A percentile compares a stretch with the other conserved stretches of the same genome.
Evolutionary conservation across 2,113 vertebrate species (phyloP).

Genomic region (Leucosticte australis): DNA sequence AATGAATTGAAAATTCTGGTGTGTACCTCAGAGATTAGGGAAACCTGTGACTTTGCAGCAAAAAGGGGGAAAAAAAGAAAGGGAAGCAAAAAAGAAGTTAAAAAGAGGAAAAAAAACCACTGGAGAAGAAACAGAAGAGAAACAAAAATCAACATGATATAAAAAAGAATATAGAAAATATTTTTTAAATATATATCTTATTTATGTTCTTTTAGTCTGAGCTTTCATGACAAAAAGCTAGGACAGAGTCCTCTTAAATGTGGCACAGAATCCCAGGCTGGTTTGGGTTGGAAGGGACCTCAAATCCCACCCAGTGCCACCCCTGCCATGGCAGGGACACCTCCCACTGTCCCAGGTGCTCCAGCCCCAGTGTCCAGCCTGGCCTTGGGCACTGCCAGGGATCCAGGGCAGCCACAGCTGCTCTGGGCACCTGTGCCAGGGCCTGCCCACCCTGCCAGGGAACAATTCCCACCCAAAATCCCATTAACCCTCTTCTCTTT

Average conservation of each 20-base stretch:
- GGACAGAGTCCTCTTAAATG: neutral
- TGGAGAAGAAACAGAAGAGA: neutral
- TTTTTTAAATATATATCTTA: neutral
- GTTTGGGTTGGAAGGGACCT: neutral
- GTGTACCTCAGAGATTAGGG: neutral
- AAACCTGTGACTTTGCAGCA: neutral
- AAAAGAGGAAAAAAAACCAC: neutral
- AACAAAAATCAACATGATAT: neutral
- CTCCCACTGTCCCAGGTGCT: neutral
- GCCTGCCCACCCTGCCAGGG: rapidly evolving
- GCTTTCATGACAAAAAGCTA: neutral
- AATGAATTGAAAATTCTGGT: neutral
- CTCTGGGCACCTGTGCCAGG: neutral
- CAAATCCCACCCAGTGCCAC: rapidly evolving
- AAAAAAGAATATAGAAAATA: neutral
- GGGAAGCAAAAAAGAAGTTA: neutral
- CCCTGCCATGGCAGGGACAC: neutral
- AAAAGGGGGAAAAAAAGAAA: rapidly evolving
- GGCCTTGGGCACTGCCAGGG: neutral
- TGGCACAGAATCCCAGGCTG: neutral
- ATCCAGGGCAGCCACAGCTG: neutral
- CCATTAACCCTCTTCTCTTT: neutral
- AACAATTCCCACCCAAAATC: rapidly evolving
- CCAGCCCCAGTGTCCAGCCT: neutral
- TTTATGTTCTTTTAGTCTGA: neutral